Base-by-base conservation (phyloP, 2,797 vertebrate genomes). In the Rhinophrynus dorsalis region DNA sequence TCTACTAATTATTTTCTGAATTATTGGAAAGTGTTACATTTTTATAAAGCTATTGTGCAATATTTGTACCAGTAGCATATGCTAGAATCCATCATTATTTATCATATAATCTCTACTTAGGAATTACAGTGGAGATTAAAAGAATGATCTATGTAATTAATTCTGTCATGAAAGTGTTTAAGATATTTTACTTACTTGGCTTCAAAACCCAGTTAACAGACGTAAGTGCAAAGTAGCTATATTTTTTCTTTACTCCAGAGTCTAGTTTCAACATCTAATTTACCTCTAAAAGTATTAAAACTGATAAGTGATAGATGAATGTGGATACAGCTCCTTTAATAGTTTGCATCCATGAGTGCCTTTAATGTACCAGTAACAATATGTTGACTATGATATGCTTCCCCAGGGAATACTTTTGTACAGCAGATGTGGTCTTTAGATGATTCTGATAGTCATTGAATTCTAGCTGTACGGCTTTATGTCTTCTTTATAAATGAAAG, bases 331-430 rank as follows among this genome's bases (percentile, higher is more conserved):
- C 20, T 33, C 30, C 18, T 62, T 70, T 62, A 54, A 32, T 44
- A 45, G 24, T 55, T 45, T 70, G 15, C 29, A 50, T 67, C 20
- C 20, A 18, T 48, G 47, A 65, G 35, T 42, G 48, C 33, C 32
- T 56, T 56, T 56, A 56, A 56, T 33, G 4, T 27, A 9, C 57
- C 54, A 33, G 35, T 52, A 61, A 58, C 47, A 61, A 51, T 68
- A 51, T 52, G 24, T 12, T 47, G 15, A 13, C 50, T 70, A 21
- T 45, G 29, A 62, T 33, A 52, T 26, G 7, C 40, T 15, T 55
- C 58, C 59, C 40, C n/a, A 38, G 23, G 33, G 40, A 20, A 64
- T 37, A 29, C n/a, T 48, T 63, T 48, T 56, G 26, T 47, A 23
- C 23, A 48, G 29, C 30, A 64, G 51, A 56, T 38, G 17, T 21